These are phyloP conservation scores for Pachycephus smyrnensis DNA, from an alignment of 2,888 invertebrate species.

Conservation along the genomic window DNA sequence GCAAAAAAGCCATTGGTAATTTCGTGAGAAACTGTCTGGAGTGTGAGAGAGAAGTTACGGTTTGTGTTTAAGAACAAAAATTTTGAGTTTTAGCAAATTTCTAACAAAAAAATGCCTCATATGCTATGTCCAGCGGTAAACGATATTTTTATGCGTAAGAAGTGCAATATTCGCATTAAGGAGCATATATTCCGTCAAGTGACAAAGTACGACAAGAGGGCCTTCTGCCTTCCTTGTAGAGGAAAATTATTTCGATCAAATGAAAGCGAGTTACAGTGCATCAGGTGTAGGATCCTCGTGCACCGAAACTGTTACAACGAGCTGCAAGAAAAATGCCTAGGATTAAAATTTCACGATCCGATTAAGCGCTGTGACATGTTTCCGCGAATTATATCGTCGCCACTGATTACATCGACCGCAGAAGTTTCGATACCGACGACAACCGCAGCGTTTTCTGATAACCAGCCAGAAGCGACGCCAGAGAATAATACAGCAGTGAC, in stretches of 20 bases:
- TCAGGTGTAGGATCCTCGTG: not conserved
- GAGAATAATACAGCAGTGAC: conserved; percentile 49
- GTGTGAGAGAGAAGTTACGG: not conserved
- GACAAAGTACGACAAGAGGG: not conserved
- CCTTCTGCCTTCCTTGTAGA: not conserved
- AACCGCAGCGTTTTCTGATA: conserved; percentile 18
- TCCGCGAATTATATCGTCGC: not conserved
- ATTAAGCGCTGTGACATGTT: not conserved
- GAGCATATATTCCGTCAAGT: not conserved
- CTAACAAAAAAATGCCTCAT: not conserved
- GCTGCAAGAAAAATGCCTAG: not conserved
- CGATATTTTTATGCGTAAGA: not conserved
- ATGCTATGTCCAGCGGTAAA: not conserved
- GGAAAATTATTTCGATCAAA: not conserved
- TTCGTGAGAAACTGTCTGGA: conserved; percentile 25
- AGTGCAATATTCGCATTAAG: not conserved
- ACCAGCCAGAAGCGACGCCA: conserved; percentile 61
- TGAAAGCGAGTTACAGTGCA: not conserved
- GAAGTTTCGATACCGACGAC: conserved; percentile 17
- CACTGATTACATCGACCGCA: not conserved
- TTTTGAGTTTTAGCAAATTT: not conserved
- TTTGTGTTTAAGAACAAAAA: not conserved
- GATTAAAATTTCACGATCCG: not conserved
- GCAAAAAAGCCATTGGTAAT: conserved; percentile 70
- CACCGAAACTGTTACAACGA: not conserved